phyloP scores from a whole-genome alignment of 2,113 vertebrate species.

The Miniopterus natalensis region DNA sequence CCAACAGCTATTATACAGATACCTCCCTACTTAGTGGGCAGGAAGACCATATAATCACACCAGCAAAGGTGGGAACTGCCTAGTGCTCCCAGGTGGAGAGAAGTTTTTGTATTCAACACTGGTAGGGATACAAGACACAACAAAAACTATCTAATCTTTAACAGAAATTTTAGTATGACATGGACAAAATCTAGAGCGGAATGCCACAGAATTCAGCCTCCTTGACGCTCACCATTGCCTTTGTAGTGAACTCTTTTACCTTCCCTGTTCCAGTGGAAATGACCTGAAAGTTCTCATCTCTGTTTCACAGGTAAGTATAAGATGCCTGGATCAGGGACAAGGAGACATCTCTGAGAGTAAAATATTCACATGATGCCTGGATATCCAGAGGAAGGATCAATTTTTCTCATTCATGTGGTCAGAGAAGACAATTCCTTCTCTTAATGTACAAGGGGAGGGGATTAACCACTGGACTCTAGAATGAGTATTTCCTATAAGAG shows the following conservation, averaged over 20 bases:
- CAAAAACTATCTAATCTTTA: neutral
- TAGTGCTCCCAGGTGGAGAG: neutral
- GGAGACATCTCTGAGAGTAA: neutral
- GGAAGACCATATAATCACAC: neutral
- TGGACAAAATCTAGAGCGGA: neutral
- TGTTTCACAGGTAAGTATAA: neutral
- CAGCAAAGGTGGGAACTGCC: neutral
- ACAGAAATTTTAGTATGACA: neutral
- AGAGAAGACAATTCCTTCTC: slow-evolving; percentile 28
- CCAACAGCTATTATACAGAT: neutral
- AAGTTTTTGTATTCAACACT: neutral
- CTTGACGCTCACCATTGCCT: neutral
- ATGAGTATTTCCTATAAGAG: neutral
- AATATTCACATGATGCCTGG: slow-evolving; percentile 12
- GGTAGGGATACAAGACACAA: neutral
- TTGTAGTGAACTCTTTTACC: neutral
- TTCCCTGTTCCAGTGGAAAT: neutral
- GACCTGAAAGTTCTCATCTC: neutral
- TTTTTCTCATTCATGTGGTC: neutral
- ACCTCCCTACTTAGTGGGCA: neutral
- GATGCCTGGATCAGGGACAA: neutral
- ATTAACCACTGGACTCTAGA: neutral
- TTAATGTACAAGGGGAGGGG: neutral
- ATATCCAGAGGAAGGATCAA: neutral
- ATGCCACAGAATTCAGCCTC: neutral